These are phyloP conservation scores for Anas platyrhynchos DNA, from an alignment of 2,113 vertebrate species.

Conservation along the genomic window DNA sequence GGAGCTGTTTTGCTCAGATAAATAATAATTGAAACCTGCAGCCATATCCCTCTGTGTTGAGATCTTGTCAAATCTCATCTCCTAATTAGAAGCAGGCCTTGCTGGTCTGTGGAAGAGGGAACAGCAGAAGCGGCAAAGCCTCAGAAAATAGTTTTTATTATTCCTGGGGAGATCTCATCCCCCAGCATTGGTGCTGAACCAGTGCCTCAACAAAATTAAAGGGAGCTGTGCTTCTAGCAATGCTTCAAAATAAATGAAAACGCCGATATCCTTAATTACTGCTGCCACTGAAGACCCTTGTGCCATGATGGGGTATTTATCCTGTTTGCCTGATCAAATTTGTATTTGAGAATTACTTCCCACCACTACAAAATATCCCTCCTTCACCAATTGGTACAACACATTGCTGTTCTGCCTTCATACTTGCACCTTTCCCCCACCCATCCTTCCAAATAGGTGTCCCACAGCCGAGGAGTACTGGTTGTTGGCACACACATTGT, in stretches of 20 bases:
- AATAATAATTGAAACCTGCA: slow-evolving; percentile 67
- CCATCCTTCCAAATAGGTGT: background rate
- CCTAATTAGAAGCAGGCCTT: slow-evolving; percentile 45
- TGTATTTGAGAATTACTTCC: background rate
- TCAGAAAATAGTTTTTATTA: slow-evolving; percentile 17
- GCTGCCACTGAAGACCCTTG: background rate
- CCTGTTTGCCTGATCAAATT: background rate
- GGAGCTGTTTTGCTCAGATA: slow-evolving; percentile 62
- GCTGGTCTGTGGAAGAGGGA: background rate
- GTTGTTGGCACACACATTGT: background rate
- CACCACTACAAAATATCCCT: background rate
- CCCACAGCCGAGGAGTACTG: background rate
- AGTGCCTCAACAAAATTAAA: background rate
- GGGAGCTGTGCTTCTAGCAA: background rate
- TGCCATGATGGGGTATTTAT: background rate
- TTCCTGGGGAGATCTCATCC: slow-evolving; percentile 3
- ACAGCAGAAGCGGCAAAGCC: slow-evolving; percentile 1
- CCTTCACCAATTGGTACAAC: background rate
- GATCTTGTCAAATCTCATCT: slow-evolving; percentile 66
- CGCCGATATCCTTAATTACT: background rate
- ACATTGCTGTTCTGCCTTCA: background rate
- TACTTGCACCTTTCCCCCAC: background rate
- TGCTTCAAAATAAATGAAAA: background rate
- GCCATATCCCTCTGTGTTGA: slow-evolving; percentile 15
- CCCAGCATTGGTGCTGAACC: background rate